phyloP scores from a whole-genome alignment of 2,888 invertebrate species.

The Drosophila atroscutellata region DNA sequence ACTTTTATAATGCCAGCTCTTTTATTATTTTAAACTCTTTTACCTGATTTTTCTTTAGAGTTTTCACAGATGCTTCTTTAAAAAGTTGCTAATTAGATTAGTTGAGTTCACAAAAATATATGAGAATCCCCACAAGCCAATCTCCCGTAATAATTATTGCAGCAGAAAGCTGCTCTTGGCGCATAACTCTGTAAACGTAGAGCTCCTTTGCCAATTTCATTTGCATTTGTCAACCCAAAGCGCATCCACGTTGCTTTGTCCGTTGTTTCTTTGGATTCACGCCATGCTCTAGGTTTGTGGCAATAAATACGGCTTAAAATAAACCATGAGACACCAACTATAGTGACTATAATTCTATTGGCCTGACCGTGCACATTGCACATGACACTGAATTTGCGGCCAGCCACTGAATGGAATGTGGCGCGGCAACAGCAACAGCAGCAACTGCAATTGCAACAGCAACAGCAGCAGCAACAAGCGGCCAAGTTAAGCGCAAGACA shows the following conservation, averaged over 20 bases:
- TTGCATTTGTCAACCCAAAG: conserved; percentile 42
- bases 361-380: conserved; percentile 28
- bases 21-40: neutral
- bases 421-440: conserved; percentile 50
- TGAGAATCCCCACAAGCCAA: neutral
- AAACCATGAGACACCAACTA: conserved; percentile 61
- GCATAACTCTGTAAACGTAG: conserved; percentile 10
- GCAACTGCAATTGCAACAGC: conserved; percentile 17
- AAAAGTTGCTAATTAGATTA: neutral
- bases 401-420: conserved; percentile 45
- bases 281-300: conserved; percentile 28
- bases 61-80: neutral
- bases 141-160: neutral
- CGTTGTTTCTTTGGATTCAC: conserved; percentile 7
- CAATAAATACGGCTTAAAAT: conserved; percentile 71
- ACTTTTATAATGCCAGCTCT: neutral
- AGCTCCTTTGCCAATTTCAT: conserved; percentile 43
- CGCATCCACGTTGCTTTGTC: neutral
- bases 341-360: conserved; percentile 70
- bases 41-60: neutral
- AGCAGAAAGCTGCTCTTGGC: neutral
- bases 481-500: conserved; percentile 65
- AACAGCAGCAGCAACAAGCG: conserved; percentile 34
- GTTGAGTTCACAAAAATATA: neutral
- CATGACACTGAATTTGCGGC: conserved; percentile 36